phyloP scores from a whole-genome alignment of 1,140 invertebrate species.

The Pristionchus pacificus region DNA sequence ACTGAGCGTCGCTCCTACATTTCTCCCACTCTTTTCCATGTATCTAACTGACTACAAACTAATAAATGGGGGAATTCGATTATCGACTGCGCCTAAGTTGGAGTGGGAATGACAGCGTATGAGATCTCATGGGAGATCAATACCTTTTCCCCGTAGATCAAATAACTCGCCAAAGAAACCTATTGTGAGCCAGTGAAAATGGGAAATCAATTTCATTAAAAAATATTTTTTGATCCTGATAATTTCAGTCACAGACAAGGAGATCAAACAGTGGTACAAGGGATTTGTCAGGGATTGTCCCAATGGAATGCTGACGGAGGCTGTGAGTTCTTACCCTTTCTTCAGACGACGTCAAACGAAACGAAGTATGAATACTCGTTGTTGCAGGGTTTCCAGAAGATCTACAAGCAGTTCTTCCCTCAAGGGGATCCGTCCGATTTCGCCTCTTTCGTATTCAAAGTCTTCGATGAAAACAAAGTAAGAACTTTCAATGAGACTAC shows the following conservation, averaged over 20 bases:
- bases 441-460: slow-evolving; percentile 89
- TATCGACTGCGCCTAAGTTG: not conserved
- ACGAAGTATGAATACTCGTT: not conserved
- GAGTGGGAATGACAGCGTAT: too few relatives aligned
- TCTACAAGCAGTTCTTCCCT: slow-evolving; percentile 97
- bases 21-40: not conserved
- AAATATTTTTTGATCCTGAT: too few relatives aligned
- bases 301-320: slow-evolving; percentile 58
- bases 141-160: too few relatives aligned
- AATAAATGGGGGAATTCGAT: not conserved
- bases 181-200: too few relatives aligned
- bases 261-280: slow-evolving; percentile 57
- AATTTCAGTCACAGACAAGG: slow-evolving; percentile 56
- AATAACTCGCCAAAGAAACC: too few relatives aligned
- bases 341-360: not conserved
- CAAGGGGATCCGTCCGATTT: slow-evolving; percentile 92
- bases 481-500: slow-evolving; percentile 60
- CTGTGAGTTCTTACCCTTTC: slow-evolving; percentile 29
- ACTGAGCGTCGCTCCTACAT: not conserved
- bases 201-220: not conserved
- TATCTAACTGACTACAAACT: not conserved
- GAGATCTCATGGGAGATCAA: too few relatives aligned
- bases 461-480: slow-evolving; percentile 97
- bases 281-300: slow-evolving; percentile 57
- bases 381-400: slow-evolving; percentile 89